These are phyloP conservation scores for Calosoma granatense DNA, from an alignment of 1,140 invertebrate species.

Conservation along the genomic window DNA sequence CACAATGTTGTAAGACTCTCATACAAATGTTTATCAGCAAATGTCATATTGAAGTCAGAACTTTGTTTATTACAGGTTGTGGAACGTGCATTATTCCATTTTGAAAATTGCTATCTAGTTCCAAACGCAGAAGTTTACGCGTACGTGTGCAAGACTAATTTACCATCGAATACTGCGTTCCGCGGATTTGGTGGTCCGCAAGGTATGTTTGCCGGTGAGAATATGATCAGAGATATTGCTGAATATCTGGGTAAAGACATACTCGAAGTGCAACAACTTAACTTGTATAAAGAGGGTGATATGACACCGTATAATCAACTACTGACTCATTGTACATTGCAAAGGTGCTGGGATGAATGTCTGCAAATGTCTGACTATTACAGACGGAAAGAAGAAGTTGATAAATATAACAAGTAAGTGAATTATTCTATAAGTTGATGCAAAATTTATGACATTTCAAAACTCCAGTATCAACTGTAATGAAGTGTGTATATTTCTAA, in stretches of 20 bases:
- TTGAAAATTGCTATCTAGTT: conserved; percentile 68
- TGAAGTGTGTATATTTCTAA: too few species aligned
- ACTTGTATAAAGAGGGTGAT: conserved; percentile 75
- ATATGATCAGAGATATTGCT: conserved; percentile 66
- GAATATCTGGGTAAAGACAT: conserved; percentile 52
- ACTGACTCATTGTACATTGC: conserved; percentile 63
- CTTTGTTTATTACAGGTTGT: conserved; percentile 44
- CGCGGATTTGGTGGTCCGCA: conserved; percentile 84
- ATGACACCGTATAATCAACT: conserved; percentile 69
- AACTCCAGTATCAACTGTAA: too few species aligned
- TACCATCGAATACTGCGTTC: conserved; percentile 85
- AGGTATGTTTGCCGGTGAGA: conserved; percentile 77
- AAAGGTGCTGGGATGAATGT: conserved; percentile 78
- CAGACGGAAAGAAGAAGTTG: conserved; percentile 46
- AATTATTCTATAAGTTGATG: conserved; percentile 12
- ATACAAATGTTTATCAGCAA: background rate
- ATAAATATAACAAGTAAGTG: conserved; percentile 62
- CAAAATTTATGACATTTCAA: too few species aligned
- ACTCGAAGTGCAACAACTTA: conserved; percentile 44
- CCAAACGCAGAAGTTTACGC: conserved; percentile 57
- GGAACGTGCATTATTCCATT: conserved; percentile 68
- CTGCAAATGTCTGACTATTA: conserved; percentile 55
- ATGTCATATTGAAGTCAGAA: too few species aligned
- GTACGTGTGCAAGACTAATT: conserved; percentile 70
- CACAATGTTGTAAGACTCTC: background rate